phyloP scores from a whole-genome alignment of 2,113 vertebrate genomes.

The Chlamydotis undulata region DNA sequence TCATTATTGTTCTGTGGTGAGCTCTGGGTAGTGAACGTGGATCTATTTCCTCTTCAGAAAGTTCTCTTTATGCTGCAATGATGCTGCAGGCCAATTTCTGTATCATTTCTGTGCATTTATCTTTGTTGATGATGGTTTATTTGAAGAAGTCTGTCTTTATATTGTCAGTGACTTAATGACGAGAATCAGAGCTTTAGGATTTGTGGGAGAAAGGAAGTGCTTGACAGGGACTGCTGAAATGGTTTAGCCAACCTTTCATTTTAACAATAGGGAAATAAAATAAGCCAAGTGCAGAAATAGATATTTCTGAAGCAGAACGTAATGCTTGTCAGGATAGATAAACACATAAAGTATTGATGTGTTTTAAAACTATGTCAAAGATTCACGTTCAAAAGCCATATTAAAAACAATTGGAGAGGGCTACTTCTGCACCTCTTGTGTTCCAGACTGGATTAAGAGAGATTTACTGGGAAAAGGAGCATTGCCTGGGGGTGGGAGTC shows the following conservation, averaged over 20 bases:
- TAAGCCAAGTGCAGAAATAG: slow-evolving; percentile 39
- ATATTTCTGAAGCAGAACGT: slow-evolving; percentile 24
- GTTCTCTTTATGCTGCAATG: slow-evolving; percentile 4
- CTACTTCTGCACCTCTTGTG: neutral
- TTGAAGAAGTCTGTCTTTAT: slow-evolving; percentile 36
- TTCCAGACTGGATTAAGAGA: neutral
- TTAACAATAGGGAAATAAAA: slow-evolving; percentile 56
- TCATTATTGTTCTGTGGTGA: neutral
- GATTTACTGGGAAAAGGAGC: neutral
- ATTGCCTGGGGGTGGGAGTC: neutral
- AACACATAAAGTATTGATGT: neutral
- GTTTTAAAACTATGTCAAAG: neutral
- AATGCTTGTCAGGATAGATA: slow-evolving; percentile 49
- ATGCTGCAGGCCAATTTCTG: slow-evolving; percentile 17
- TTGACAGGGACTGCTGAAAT: slow-evolving; percentile 1
- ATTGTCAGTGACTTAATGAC: slow-evolving; percentile 46
- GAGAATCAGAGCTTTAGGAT: slow-evolving; percentile 48
- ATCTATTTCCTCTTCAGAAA: slow-evolving; percentile 27
- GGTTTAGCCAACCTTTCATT: slow-evolving; percentile 46
- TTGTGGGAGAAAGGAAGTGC: slow-evolving; percentile 29
- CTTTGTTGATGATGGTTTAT: slow-evolving; percentile 36
- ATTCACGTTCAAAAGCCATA: neutral
- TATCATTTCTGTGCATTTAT: slow-evolving; percentile 16
- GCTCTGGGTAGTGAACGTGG: neutral
- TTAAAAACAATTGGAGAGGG: neutral